Percentiles rank a stretch among this genome's conserved stretches.
phyloP scores from a whole-genome alignment of 92 coral and sea anemone genomes.

The Zoanthus solanderi region DNA sequence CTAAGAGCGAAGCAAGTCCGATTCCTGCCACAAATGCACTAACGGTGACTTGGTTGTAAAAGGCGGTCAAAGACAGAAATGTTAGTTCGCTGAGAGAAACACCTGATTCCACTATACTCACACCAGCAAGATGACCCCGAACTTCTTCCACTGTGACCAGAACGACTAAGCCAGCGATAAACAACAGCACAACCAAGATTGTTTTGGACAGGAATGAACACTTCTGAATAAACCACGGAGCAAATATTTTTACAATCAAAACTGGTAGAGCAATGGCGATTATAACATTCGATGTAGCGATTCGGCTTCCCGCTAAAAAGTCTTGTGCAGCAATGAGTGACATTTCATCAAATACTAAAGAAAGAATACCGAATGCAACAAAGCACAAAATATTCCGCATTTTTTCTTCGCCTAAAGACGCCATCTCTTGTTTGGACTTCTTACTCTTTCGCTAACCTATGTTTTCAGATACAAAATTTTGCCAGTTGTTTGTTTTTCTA shows the following conservation, averaged over 20 bases:
- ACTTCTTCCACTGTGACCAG: constrained; percentile 65
- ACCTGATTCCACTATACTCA: constrained; percentile 79
- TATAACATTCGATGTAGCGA: constrained; percentile 79
- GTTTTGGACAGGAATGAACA: constrained; percentile 68
- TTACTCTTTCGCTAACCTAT: not conserved
- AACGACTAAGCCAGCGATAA: constrained; percentile 61
- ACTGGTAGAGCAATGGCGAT: constrained; percentile 83
- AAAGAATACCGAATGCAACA: constrained; percentile 71
- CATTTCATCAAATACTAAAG: constrained; percentile 83
- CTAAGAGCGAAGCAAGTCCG: constrained; percentile 80
- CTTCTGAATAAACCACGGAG: constrained; percentile 83
- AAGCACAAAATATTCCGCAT: constrained; percentile 68
- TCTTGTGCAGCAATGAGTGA: constrained; percentile 81
- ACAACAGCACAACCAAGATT: constrained; percentile 47
- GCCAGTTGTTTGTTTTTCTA: not conserved
- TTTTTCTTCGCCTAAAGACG: constrained; percentile 18
- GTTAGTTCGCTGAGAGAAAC: constrained; percentile 85
- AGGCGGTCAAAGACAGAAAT: constrained; percentile 80
- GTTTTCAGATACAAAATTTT: not conserved
- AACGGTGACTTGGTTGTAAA: constrained; percentile 75
- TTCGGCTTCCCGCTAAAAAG: constrained; percentile 73
- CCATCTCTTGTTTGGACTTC: not conserved
- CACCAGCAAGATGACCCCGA: constrained; percentile 70
- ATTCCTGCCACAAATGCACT: constrained; percentile 92
- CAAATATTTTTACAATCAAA: constrained; percentile 63